Evolutionary conservation across 1,140 invertebrate genomes (phyloP).

Genomic region (Mactra quadrangularis): DNA sequence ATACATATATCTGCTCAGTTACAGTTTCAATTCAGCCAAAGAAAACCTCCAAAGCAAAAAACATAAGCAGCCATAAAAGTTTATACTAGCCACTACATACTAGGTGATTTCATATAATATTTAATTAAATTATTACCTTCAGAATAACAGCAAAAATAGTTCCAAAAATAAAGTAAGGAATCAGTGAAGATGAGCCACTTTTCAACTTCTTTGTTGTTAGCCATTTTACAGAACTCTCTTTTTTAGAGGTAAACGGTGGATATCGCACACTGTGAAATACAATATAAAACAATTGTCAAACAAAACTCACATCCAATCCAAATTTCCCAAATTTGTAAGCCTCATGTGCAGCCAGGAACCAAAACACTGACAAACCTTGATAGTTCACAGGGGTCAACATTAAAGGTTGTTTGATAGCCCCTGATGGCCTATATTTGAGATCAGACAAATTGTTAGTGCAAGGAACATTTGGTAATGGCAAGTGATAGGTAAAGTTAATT

Average conservation of each 20-base stretch:
- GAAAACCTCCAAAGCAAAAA: neutral
- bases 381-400: no score
- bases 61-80: neutral
- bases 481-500: no score
- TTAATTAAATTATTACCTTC: slow-evolving; percentile 68
- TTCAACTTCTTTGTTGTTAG: slow-evolving; percentile 85
- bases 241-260: slow-evolving; percentile 93
- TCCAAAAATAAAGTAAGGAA: slow-evolving; percentile 77
- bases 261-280: slow-evolving; percentile 86
- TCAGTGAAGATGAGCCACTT: slow-evolving; percentile 64
- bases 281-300: slow-evolving; percentile 21
- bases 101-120: neutral
- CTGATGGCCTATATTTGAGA: neutral
- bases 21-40: neutral
- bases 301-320: no score
- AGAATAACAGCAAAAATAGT: slow-evolving; percentile 74
- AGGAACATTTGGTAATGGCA: no score
- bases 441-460: no score
- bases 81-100: neutral
- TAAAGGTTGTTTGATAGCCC: no score
- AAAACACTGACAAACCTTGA: no score
- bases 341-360: no score
- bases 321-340: no score
- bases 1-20: neutral
- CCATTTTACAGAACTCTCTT: slow-evolving; percentile 86